Base-by-base conservation (phyloP, 1,140 invertebrate species). In the Lepidotrigona ventralis region DNA sequence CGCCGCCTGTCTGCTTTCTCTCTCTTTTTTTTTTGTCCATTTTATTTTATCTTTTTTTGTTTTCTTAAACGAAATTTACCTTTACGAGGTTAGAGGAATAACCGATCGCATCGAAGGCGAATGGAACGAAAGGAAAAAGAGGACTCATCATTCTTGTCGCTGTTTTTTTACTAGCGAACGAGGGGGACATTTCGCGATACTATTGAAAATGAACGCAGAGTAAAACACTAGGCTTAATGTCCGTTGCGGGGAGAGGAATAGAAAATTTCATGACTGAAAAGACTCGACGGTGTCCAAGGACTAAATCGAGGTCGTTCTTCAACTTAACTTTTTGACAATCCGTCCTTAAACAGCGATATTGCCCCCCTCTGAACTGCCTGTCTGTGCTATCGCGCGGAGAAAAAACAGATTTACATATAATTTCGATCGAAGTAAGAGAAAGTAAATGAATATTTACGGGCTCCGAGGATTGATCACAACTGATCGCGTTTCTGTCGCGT, bases 281-380 rank as follows among this genome's bases (percentile, higher is more conserved):
- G 70, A 75, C 23, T 66, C 66, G 72, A 80, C 58, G 21, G 56
- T 77, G 60, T 87, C 72, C 26, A 39, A 4, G 54, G 56, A 33
- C 63, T 68, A 82, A 54, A 64, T 6, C 69, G 21, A 85, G 29
- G 77, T 70, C 66, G 58, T 56, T 75, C 76, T 71, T 81, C 75
- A 83, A 88, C 64, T 74, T 81, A 73, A 85, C 77, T 88, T 88
- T 76, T 33, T 84, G 84, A 88, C 84, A 89, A 89, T 89, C 88
- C 89, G 89, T 90, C 89, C 89, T 69, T 90, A 85, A 84, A 77
- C 88, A 87, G 85, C 79, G 88, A 89, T 46, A 46, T 68, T 39
- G 82, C 81, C 79, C 80, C 83, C 76, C 87, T 89, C 74, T n/a
- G 63, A 82, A 87, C 75, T 86, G 79, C 85, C 82, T 54, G 60